Evolutionary conservation across 1,140 invertebrate genomes (phyloP).

Genomic region (Lordiphosa collinella): DNA sequence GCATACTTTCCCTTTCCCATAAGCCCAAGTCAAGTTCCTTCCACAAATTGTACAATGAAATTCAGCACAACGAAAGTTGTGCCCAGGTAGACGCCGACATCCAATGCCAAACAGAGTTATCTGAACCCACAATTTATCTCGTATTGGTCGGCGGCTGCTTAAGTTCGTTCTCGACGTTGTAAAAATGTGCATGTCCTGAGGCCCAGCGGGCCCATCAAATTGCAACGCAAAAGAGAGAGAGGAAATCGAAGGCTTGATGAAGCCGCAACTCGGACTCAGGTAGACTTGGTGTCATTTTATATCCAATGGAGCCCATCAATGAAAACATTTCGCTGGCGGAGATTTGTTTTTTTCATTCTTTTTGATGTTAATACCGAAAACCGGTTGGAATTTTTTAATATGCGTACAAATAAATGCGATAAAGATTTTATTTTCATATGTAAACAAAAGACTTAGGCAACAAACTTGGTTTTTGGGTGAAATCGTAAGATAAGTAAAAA

Average conservation of each 20-base stretch:
- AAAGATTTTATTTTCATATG: too few species aligned
- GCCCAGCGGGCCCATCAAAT: background rate
- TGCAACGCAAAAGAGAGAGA: too few species aligned
- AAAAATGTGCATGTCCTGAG: slow-evolving; percentile 22
- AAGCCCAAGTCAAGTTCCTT: slow-evolving; percentile 15
- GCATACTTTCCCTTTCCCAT: slow-evolving; percentile 71
- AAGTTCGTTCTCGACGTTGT: slow-evolving; percentile 41
- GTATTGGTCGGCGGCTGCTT: slow-evolving; percentile 9
- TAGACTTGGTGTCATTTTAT: too few species aligned
- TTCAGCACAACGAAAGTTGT: slow-evolving; percentile 71
- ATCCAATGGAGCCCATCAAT: too few species aligned
- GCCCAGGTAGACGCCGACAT: background rate
- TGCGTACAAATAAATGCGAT: too few species aligned
- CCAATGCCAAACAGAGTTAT: slow-evolving; percentile 23
- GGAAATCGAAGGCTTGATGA: too few species aligned
- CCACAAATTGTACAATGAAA: slow-evolving; percentile 65
- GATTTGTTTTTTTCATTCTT: too few species aligned
- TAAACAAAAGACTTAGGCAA: slow-evolving; percentile 76
- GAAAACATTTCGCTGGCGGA: too few species aligned
- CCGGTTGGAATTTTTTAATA: too few species aligned
- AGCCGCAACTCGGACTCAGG: too few species aligned
- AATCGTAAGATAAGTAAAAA: too few species aligned
- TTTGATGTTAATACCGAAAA: too few species aligned
- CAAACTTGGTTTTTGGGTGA: slow-evolving; percentile 38
- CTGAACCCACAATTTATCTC: slow-evolving; percentile 58